Evolutionary conservation across 1,140 invertebrate species (phyloP).

Genomic region (Ostrea edulis): DNA sequence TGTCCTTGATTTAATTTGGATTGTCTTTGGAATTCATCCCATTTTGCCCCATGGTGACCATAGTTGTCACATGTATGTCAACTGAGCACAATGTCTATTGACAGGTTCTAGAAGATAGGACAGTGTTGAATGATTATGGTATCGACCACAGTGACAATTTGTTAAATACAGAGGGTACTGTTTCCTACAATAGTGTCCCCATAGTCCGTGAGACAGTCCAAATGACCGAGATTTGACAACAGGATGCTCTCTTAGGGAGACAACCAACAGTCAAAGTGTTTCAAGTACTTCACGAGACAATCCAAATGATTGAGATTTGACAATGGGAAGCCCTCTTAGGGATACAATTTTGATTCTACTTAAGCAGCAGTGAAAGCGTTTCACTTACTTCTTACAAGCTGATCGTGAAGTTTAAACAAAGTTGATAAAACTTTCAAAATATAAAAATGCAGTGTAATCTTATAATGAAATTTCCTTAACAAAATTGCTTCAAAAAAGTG

Average conservation of each 20-base stretch:
- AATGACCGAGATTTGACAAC: slow-evolving; percentile 28
- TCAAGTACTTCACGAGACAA: background rate
- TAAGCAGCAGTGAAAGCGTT: too few species aligned
- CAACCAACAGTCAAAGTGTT: background rate
- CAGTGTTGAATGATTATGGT: slow-evolving; percentile 7
- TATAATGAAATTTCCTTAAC: background rate
- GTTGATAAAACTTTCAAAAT: background rate
- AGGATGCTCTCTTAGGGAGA: background rate
- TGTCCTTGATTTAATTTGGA: slow-evolving; percentile 28
- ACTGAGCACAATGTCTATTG: slow-evolving; percentile 4
- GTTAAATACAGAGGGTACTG: slow-evolving; percentile 12
- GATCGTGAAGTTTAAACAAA: background rate
- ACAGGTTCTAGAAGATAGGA: background rate
- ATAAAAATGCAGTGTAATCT: background rate
- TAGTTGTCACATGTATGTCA: slow-evolving; percentile 28
- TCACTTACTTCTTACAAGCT: too few species aligned
- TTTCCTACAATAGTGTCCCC: background rate
- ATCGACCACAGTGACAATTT: slow-evolving; percentile 28
- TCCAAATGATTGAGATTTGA: background rate
- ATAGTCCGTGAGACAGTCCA: background rate
- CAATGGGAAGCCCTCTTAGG: background rate
- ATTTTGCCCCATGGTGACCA: background rate
- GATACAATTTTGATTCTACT: too few species aligned
- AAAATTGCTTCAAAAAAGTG: background rate
- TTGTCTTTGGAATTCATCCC: slow-evolving; percentile 11